Evolutionary conservation across 2,113 vertebrate species (phyloP), one percentile per base, ranked within the genome.

Genomic region (Sciurus niger): DNA sequence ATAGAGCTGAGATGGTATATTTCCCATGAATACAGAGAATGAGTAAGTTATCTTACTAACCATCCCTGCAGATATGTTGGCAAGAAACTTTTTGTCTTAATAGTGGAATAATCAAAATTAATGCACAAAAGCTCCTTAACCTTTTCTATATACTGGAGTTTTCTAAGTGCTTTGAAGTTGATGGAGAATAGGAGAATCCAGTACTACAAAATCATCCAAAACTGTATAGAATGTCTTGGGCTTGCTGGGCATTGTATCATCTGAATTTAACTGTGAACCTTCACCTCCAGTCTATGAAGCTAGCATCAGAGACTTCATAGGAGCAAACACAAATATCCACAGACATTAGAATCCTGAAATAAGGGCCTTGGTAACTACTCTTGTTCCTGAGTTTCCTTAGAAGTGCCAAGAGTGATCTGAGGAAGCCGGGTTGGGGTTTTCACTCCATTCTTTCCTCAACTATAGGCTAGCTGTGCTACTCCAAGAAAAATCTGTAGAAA

Each of bases 101-200:
- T 40, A 48, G 82, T 78, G 28, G 82, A 65, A 25, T 60, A 48
- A 34, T 90, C n/a, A 55, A 28, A n/a, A 32, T 68, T 6, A 80
- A 60, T 34, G 32, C 7, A 55, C 24, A 77, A 28, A 53, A 86
- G 20, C 24, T 32, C 68, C 51, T 16, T 48, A 40, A 18, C 73
- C 65, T 34, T 60, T 65, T 73, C 48, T 46, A 22, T n/a, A 25
- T 65, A 74, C 34, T 43, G 55, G 20, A 6, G n/a, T 86, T 94
- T 94, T 46, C 53, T 48, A 28, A 74, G 6, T 58, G 74, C 65
- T 92, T 78, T 67, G 43, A 87, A 94, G 65, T 74, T 60, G 74
- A 72, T 13, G 48, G 28, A 48, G 58, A 43, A 30, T 65, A 67
- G 30, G 46, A 68, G n/a, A 63, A 25, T 37, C 51, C 48, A n/a